Conservation (phyloP, 2,113 vertebrate genomes). For the Albula goreensis region DNA sequence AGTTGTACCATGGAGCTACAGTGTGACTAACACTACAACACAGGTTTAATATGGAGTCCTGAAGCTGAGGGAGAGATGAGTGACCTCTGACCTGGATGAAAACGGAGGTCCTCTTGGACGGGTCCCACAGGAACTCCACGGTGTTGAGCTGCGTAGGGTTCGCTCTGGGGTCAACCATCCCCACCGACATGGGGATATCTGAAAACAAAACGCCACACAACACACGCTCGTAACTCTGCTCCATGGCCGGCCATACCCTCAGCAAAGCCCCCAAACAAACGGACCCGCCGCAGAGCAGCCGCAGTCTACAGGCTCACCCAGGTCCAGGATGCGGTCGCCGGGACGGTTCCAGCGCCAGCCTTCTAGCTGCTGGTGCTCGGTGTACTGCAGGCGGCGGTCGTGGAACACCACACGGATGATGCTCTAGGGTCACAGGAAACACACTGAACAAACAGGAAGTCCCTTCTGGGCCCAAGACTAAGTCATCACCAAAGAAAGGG, state of each 20-base stretch:
- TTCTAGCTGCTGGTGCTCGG: conserved; percentile 95
- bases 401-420: conserved; percentile 97
- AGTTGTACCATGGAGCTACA: no score
- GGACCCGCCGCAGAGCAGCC: not conserved
- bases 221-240: not conserved
- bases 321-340: conserved; percentile 91
- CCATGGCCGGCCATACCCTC: not conserved
- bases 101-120: conserved; percentile 91
- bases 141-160: conserved; percentile 97
- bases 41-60: no score
- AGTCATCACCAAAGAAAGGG: not conserved
- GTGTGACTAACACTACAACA: no score
- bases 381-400: conserved; percentile 92
- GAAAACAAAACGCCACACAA: conserved; percentile 34
- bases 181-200: conserved; percentile 98
- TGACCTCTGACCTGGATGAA: conserved; percentile 88
- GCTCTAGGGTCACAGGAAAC: conserved; percentile 70
- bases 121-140: conserved; percentile 97
- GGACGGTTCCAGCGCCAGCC: conserved; percentile 97
- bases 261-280: not conserved
- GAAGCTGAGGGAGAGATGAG: not conserved
- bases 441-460: not conserved
- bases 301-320: conserved; percentile 71
- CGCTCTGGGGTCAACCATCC: conserved; percentile 91
- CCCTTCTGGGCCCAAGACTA: not conserved